phyloP scores from a whole-genome alignment of 2,797 vertebrate genomes.

The Dendrocincla fuliginosa region DNA sequence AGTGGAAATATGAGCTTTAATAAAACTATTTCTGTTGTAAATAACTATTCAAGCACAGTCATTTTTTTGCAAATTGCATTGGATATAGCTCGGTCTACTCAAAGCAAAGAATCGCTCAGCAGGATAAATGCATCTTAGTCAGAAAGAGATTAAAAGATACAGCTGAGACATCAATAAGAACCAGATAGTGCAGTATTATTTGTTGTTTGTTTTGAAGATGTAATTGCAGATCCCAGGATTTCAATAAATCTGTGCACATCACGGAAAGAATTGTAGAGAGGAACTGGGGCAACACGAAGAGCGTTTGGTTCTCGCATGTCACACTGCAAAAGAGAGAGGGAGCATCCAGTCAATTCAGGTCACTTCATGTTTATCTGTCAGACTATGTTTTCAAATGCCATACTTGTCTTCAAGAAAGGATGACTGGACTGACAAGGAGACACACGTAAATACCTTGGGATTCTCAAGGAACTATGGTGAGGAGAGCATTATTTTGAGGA shows the following conservation, averaged over 20 bases:
- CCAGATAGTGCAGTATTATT: background rate
- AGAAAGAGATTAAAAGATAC: constrained; percentile 68
- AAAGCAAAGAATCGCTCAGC: constrained; percentile 46
- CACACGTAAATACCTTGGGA: background rate
- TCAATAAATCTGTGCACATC: constrained; percentile 88
- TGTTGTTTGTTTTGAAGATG: constrained; percentile 63
- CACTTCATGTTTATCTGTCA: background rate
- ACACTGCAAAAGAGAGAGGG: constrained; percentile 78
- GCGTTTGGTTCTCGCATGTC: constrained; percentile 89
- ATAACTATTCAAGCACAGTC: constrained; percentile 64
- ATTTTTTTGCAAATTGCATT: constrained; percentile 61
- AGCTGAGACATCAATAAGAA: constrained; percentile 39
- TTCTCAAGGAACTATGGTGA: background rate
- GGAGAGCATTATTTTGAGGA: background rate
- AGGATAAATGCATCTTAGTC: constrained; percentile 62
- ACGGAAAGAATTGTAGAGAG: constrained; percentile 93
- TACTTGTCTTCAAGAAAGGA: background rate
- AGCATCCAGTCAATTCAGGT: constrained; percentile 15
- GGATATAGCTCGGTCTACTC: constrained; percentile 18
- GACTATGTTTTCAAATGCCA: background rate
- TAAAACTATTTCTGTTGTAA: constrained; percentile 64
- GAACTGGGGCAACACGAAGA: constrained; percentile 87
- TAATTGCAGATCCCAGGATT: constrained; percentile 77
- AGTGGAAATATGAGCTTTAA: constrained; percentile 67
- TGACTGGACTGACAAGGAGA: background rate